Evolutionary conservation across 1,140 invertebrate species (phyloP).

Genomic region (Drosophila tsacasi): DNA sequence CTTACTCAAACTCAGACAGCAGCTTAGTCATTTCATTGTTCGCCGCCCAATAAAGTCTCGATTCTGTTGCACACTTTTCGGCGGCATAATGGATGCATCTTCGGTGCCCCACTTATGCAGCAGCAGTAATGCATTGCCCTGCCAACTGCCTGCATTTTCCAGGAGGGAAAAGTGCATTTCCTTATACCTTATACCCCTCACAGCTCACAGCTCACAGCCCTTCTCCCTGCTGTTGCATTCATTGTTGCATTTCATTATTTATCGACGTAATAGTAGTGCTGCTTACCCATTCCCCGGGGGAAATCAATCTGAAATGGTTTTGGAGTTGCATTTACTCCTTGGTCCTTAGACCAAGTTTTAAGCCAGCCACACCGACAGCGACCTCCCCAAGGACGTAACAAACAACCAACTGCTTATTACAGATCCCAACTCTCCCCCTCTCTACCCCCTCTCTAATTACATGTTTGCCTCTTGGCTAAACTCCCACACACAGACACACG

Average conservation of each 20-base stretch:
- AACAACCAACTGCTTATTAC: slow-evolving; percentile 67
- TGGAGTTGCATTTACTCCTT: slow-evolving; percentile 32
- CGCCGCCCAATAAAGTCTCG: slow-evolving; percentile 67
- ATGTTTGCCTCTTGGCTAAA: slow-evolving; percentile 43
- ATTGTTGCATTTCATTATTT: slow-evolving; percentile 55
- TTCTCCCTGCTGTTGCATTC: background rate
- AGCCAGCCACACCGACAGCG: slow-evolving; percentile 29
- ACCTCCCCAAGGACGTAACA: slow-evolving; percentile 64
- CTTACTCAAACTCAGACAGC: slow-evolving; percentile 35
- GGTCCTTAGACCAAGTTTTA: slow-evolving; percentile 31
- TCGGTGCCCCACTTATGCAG: slow-evolving; percentile 37
- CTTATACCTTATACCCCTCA: background rate
- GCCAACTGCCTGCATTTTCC: slow-evolving; percentile 6
- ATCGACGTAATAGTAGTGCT: slow-evolving; percentile 33
- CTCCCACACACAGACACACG: slow-evolving; percentile 21
- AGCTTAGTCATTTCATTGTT: slow-evolving; percentile 72
- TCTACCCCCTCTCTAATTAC: slow-evolving; percentile 53
- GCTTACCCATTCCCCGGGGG: slow-evolving; percentile 26
- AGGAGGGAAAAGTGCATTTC: slow-evolving; percentile 41
- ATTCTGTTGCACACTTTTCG: slow-evolving; percentile 74
- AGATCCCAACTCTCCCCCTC: slow-evolving; percentile 28
- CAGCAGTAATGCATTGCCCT: slow-evolving; percentile 28
- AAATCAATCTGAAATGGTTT: slow-evolving; percentile 71
- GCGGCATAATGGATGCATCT: slow-evolving; percentile 52
- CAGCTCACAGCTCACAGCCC: background rate